Base-by-base conservation (phyloP, 1,140 invertebrate genomes). In the Zeugodacus cucurbitae region DNA sequence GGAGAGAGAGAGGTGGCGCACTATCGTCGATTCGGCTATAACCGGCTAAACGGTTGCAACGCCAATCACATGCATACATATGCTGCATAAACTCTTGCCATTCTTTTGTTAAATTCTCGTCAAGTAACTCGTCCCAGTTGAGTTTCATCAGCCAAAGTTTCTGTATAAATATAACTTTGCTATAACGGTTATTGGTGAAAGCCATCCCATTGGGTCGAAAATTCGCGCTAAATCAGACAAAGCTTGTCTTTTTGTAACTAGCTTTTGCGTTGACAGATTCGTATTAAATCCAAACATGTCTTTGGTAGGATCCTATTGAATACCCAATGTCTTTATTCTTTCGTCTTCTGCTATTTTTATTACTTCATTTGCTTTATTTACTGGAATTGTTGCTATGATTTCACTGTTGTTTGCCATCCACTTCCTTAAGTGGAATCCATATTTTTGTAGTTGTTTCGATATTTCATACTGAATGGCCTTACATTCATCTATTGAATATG, bases 101-200 rank as follows among this genome's bases (percentile, higher is more conserved):
- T 88, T 90, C 87, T 82, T 89, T 82, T 74, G 57, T 41, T 14
- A 90, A 41, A 86, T 90, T 62, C 54, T 57, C 14, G 48, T 85
- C 88, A 58, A 93, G 78, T 78, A 90, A 87, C 17, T 92, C 89
- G 82, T 93, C 92, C 92, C 93, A 93, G 20, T 58, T 41, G 0
- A 92, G 4, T 34, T 88, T 89, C 88, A 90, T 85, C 6, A 91
- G 59, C 92, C 92, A 93, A 20, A 93, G 87, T 87, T 89, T 89
- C 90, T 93, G 91, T 8, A 93, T 89, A 58, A 93, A 74, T n/a
- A n/a, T 44, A 91, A 88, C 90, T 93, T 93, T 78, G 91, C 90
- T 58, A 64, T 58, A 26, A 93, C 58, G 14, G 91, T 90, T 2
- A 88, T 87, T 67, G 92, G 91, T 37, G 90, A 88, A 88, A 93